Base-by-base conservation (phyloP, 92 coral and sea anemone genomes). In the Phenganax marumi region DNA sequence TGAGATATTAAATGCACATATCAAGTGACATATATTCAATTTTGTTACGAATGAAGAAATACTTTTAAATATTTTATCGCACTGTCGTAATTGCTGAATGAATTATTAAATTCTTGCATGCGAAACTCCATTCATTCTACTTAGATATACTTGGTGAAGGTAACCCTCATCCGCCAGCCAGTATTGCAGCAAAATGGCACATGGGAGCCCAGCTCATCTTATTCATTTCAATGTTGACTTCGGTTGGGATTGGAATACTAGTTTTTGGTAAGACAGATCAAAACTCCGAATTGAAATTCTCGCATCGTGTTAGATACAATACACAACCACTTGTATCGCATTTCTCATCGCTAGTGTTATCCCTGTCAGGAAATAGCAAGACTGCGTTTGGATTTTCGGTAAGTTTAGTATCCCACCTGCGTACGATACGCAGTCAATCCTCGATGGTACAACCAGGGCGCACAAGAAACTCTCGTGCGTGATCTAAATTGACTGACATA, bases 341-440 rank as follows among this genome's bases (percentile, higher is more conserved):
- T 43, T 52, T 84, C 54, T 16, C 17, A 17, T 74, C 22, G n/a
- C 17, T 55, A 88, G 91, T 76, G 5, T 10, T 74, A 6, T 88
- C 91, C 13, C 82, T 85, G 24, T 60, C 86, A 53, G 86, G 86
- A 51, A 77, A 76, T 26, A 88, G 89, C 51, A 83, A 87, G 21
- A 85, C 91, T 12, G 91, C 91, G 8, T 88, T 88, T 75, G 91
- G 91, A 74, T 88, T 88, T 81, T 86, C 91, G 23, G 91, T 88
- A 85, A 85, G 91, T 63, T 14, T 10, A 8, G 22, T 70, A 14
- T 18, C 52, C 51, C 13, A 68, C 48, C 49, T 12, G 50, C 50
- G 46, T 11, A 43, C 46, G 14, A 24, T 8, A 16, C 6, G 12
- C 72, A 22, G 46, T 24, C 69, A 18, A 68, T 12, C n/a, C 46